Base-by-base conservation (phyloP, 2,113 vertebrate species). In the Nerophis lumbriciformis region DNA sequence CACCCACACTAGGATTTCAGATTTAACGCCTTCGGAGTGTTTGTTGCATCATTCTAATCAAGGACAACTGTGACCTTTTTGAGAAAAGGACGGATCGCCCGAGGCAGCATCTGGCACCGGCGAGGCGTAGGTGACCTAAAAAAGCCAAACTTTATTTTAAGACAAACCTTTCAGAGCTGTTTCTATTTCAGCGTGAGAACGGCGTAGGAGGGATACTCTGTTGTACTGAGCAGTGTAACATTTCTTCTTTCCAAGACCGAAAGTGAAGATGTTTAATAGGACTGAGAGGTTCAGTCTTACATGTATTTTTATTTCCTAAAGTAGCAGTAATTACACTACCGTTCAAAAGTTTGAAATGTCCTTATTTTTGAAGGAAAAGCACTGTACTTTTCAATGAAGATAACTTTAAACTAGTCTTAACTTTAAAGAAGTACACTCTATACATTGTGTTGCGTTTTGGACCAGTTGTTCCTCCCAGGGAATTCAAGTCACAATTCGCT, bases 1-100 rank as follows among this genome's bases (percentile, higher is more conserved):
- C 68, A 72, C 62, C 69, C 49, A 62, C 56, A 45, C 59, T 59
- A 71, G 62, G 55, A 74, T 68, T 52, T 53, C 49, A 66, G 59
- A 65, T 60, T 60, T 72, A 63, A 60, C 42, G 36, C 48, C 59
- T 59, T 59, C 21, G 53, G 51, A 72, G 73, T 76, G 66, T 74
- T 81, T 79, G 50, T 63, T 44, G 50, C 52, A 59, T 63, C 61
- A 38, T 48, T 58, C 36, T 66, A 71, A 68, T 65, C 50, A 70
- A 66, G 37, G 39, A 44, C 2, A n/a, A n/a, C 38, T 8, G 39
- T 38, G 51, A 60, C 37, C 6, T 5, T 56, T 63, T 61, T 55
- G 35, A 53, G 52, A 55, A 55, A n/a, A 37, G 56, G 45, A 13
- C 61, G 19, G 37, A 35, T 62, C 61, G 59, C 59, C 48, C 68